Evolutionary conservation across 2,888 invertebrate species (phyloP).

Genomic region (Timandra comae): DNA sequence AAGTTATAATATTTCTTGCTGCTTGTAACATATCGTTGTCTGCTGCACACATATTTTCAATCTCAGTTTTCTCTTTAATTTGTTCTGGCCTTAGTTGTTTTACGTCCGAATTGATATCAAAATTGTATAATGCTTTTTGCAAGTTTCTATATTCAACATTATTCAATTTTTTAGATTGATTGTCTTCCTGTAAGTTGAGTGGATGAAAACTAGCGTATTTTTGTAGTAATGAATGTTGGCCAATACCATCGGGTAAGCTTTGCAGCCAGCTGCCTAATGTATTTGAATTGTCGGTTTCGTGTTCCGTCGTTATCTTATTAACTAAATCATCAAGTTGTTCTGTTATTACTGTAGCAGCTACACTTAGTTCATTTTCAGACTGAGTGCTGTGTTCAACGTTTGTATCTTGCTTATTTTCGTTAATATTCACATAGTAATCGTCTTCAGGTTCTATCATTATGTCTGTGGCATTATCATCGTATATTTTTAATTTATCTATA

Average conservation of each 20-base stretch:
- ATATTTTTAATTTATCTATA: slow-evolving; percentile 35
- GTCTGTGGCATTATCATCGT: slow-evolving; percentile 19
- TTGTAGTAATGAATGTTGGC: no score
- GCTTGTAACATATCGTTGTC: slow-evolving; percentile 30
- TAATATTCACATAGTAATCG: slow-evolving; percentile 11
- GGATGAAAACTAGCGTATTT: no score
- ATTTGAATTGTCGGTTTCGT: slow-evolving; percentile 15
- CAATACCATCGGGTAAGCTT: no score
- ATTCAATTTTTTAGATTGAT: no score
- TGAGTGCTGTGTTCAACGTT: slow-evolving; percentile 24
- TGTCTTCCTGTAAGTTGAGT: no score
- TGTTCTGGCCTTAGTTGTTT: no score
- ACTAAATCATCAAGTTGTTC: slow-evolving; percentile 36
- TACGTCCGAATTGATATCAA: slow-evolving; percentile 6
- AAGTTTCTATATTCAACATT: slow-evolving; percentile 13
- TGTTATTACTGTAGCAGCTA: slow-evolving; percentile 31
- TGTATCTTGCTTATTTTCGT: slow-evolving; percentile 18
- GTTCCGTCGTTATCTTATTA: slow-evolving; percentile 29
- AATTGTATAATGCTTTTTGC: slow-evolving; percentile 18
- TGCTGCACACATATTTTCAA: slow-evolving; percentile 4
- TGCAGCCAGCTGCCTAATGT: no score
- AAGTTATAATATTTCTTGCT: slow-evolving; percentile 39
- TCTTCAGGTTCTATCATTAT: slow-evolving; percentile 39
- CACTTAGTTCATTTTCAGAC: slow-evolving; percentile 31
- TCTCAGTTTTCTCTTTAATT: background rate